Evolutionary conservation across 2,888 invertebrate genomes (phyloP), one percentile per base, ranked within the genome.

Genomic region (Cataglyphis livida): DNA sequence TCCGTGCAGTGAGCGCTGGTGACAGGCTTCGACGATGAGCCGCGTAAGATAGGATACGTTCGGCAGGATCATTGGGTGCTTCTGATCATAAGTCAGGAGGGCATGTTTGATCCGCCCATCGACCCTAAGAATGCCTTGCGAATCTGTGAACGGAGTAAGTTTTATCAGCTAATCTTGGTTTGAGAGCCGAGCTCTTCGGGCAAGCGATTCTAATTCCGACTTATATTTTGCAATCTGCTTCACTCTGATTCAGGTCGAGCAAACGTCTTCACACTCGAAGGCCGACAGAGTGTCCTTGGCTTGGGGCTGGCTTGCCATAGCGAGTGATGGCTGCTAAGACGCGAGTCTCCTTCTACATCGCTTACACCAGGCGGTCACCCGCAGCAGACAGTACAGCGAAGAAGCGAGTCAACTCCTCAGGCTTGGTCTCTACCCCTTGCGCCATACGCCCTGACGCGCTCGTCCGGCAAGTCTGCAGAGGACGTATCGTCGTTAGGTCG

Each of bases 81-180:
- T 18, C 48, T 64, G 57, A 10, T 35, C 59, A 9, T n/a, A 62
- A 1, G 15, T 0, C 0, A 79, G 73, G 1, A 18, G 9, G 0
- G 62, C 32, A 21, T 61, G n/a, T 3, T 64, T 21, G 3, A 78
- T 18, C 1, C 71, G 64, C 0, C 83, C 83, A 0, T 78, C 78
- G 0, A 78, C 71, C 7, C 83, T 7, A 0, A 78, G 44, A 0
- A 57, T 9, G 3, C 57, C 71, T 1, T 64, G 15, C 0, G 1
- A 12, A 3, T 70, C 76, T 6, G 71, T 0, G 12, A 74, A 68
- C 0, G 65, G 81, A 2, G 0, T 35, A 4, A 75, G 41, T 0
- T 4, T 15, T 0, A 32, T 15, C 15, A 66, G 38, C 25, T 25
- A 1, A 25, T 25, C 1, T 25, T 5, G 28, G 3, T 51, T 32